Base-by-base conservation (phyloP, 2,797 vertebrate species). In the Limosa lapponica region DNA sequence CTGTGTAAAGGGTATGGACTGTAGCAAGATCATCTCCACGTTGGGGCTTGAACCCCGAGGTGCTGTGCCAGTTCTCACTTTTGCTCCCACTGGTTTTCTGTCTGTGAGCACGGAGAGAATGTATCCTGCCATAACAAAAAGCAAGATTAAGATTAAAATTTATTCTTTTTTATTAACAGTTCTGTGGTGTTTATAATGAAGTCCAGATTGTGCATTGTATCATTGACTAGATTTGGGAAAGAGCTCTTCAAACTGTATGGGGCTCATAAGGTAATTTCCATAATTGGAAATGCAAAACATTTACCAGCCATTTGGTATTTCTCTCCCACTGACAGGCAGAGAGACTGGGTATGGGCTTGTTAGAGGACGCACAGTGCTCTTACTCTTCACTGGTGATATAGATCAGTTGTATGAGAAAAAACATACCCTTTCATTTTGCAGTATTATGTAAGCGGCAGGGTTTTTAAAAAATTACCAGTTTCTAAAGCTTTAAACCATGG, bases 61-160 rank as follows among this genome's bases (percentile, higher is more conserved):
- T 90, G 69, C 81, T 93, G 19, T 97, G 90, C 93, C 93, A 91
- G 43, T 82, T 96, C 41, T 97, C 96, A 48, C 64, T 81, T 70
- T 36, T 89, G 46, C 51, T 95, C 58, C 83, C 82, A 20, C 61
- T 93, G 52, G 61, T 44, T 94, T 96, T 97, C 55, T 91, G 94
- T 57, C 97, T 96, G 95, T 97, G 97, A 90, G 97, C 96, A 49
- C 97, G 97, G 27, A 98, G 97, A 65, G 97, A 97, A 57, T 98
- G 98, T 92, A 98, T 98, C 91, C 97, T 98, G 94, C 73, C 78
- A 54, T 89, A 95, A 92, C 22, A 92, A 93, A 95, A 94, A 93
- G 41, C 34, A 91, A 75, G 41, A 55, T 32, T 46, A 48, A 39
- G 44, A 62, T 95, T 92, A 86, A 94, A 94, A 90, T 65, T 19